Percentiles rank a stretch among this genome's conserved stretches.
Evolutionary conservation across 2,797 vertebrate species (phyloP).

Genomic region (Neoniphon sammara): DNA sequence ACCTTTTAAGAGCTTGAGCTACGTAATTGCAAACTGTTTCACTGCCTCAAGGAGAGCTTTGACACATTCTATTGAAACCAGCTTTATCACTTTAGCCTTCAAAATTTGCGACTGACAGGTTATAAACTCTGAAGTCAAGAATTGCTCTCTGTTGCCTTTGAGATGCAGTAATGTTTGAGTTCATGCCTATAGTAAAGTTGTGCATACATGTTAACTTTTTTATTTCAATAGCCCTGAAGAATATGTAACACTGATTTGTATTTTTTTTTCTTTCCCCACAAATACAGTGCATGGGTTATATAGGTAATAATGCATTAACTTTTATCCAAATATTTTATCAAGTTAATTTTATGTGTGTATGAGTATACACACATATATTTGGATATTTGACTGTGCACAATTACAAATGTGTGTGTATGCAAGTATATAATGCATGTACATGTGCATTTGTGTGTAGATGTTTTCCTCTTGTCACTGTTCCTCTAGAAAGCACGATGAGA

Average conservation of each 20-base stretch:
- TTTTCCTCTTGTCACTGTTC: too few species aligned
- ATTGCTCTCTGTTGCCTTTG: background rate
- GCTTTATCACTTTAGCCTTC: constrained; percentile 42
- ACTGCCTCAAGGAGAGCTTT: constrained; percentile 44
- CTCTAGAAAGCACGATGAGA: too few species aligned
- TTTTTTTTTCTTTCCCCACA: background rate
- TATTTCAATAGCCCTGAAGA: background rate
- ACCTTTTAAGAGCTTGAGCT: constrained; percentile 10
- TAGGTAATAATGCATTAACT: too few species aligned
- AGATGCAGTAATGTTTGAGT: constrained; percentile 17
- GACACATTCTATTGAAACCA: constrained; percentile 34
- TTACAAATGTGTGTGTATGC: too few species aligned
- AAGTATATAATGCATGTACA: too few species aligned
- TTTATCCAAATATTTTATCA: too few species aligned
- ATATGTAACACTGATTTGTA: background rate
- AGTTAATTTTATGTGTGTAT: too few species aligned
- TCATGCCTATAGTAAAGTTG: background rate
- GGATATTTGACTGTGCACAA: too few species aligned
- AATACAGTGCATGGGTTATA: too few species aligned
- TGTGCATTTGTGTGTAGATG: too few species aligned
- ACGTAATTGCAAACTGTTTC: constrained; percentile 37
- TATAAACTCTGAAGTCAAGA: constrained; percentile 19
- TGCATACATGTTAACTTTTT: background rate
- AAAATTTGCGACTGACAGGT: constrained; percentile 26
- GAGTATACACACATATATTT: too few species aligned